These are phyloP conservation scores for Mesitornis unicolor DNA, from an alignment of 2,113 vertebrate genomes.

Conservation along the genomic window DNA sequence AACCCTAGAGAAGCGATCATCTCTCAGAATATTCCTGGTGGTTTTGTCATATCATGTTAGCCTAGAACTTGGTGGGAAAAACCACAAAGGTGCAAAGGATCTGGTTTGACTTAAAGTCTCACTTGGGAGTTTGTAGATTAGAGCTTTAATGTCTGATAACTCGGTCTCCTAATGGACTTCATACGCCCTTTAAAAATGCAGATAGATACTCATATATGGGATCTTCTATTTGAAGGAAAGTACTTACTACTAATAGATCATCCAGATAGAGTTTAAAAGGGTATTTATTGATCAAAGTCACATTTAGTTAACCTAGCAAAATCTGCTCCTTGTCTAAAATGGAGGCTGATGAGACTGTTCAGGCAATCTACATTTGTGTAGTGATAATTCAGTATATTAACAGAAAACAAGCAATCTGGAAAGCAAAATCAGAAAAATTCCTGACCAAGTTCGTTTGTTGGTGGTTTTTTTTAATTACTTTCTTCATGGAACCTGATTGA, in stretches of 20 bases:
- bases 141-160: not conserved
- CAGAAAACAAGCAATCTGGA: not conserved
- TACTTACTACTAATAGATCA: not conserved
- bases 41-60: not conserved
- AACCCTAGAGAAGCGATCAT: not conserved
- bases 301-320: not conserved
- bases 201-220: fast-evolving
- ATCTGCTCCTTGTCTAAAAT: not conserved
- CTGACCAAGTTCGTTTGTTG: not conserved
- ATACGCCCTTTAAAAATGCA: not conserved
- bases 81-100: not conserved
- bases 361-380: not conserved
- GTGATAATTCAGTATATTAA: not conserved
- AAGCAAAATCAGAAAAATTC: not conserved
- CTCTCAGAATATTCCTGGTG: not conserved
- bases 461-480: not conserved
- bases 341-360: not conserved
- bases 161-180: not conserved
- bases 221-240: not conserved
- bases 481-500: not conserved
- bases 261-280: not conserved
- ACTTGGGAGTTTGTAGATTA: not conserved
- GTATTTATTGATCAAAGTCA: not conserved
- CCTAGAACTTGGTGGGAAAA: not conserved
- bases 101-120: not conserved